Percentiles rank a stretch among this genome's conserved stretches.
Evolutionary conservation across 2,797 vertebrate species (phyloP).

Genomic region (Hafferia zeledoni): DNA sequence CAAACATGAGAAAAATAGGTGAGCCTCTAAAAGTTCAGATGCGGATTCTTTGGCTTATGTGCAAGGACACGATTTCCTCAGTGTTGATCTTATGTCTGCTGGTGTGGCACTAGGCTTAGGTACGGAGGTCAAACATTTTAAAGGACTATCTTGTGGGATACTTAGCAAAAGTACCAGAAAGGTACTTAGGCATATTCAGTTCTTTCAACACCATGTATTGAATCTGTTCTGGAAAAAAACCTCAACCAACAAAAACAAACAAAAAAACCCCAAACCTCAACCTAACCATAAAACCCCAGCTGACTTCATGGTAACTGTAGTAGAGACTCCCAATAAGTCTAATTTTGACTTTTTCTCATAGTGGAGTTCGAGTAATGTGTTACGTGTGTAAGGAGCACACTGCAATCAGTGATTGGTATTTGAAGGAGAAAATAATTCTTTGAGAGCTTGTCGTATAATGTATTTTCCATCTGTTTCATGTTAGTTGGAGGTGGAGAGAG

Average conservation of each 20-base stretch:
- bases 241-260: background rate
- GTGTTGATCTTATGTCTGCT: background rate
- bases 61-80: background rate
- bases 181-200: background rate
- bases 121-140: background rate
- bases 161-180: background rate
- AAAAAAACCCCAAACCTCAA: background rate
- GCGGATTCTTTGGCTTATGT: background rate
- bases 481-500: background rate
- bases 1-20: background rate
- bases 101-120: background rate
- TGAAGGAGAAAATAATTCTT: background rate
- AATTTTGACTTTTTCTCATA: background rate
- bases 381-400: background rate
- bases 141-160: background rate
- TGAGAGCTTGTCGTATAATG: background rate
- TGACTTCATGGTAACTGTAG: background rate
- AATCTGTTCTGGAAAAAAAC: background rate
- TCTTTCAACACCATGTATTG: background rate
- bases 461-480: constrained; percentile 37
- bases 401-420: background rate
- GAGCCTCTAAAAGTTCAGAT: background rate
- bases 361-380: background rate
- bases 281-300: background rate
- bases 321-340: background rate